These are phyloP conservation scores for Phalloptychus januarius DNA, from an alignment of 2,797 vertebrate genomes.

Conservation along the genomic window DNA sequence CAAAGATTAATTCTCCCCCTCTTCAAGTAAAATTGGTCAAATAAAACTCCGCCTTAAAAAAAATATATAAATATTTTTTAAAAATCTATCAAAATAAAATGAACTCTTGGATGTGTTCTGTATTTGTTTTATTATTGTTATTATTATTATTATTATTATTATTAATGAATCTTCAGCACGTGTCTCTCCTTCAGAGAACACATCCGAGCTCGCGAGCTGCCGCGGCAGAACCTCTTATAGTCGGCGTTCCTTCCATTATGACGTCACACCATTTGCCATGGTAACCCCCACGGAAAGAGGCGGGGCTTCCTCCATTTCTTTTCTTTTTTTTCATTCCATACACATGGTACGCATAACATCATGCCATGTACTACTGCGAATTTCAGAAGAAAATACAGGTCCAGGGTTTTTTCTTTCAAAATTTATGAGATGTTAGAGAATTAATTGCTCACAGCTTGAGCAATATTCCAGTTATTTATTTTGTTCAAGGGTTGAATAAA, in stretches of 20 bases:
- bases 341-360: conserved; percentile 7
- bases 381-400: not conserved
- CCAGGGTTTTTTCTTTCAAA: not conserved
- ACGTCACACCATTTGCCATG: conserved; percentile 80
- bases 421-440: not conserved
- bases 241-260: conserved; percentile 71
- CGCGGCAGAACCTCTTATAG: conserved; percentile 71
- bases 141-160: conserved; percentile 7
- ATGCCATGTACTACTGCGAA: not conserved
- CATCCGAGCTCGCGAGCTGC: conserved; percentile 67
- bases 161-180: conserved; percentile 54
- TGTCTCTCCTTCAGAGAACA: conserved; percentile 65
- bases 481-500: not conserved
- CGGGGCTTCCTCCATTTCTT: conserved; percentile 55
- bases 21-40: conserved; percentile 50
- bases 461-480: not conserved
- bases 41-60: conserved; percentile 59
- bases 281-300: conserved; percentile 77
- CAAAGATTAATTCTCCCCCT: conserved; percentile 52
- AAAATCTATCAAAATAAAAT: conserved; percentile 29
- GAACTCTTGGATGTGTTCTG: conserved; percentile 43
- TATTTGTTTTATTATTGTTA: conserved; percentile 1
- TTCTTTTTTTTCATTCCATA: not conserved
- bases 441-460: not conserved
- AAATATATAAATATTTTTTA: conserved; percentile 51